These are phyloP conservation scores for Idaea aversata DNA, from an alignment of 2,888 invertebrate species.

Conservation along the genomic window DNA sequence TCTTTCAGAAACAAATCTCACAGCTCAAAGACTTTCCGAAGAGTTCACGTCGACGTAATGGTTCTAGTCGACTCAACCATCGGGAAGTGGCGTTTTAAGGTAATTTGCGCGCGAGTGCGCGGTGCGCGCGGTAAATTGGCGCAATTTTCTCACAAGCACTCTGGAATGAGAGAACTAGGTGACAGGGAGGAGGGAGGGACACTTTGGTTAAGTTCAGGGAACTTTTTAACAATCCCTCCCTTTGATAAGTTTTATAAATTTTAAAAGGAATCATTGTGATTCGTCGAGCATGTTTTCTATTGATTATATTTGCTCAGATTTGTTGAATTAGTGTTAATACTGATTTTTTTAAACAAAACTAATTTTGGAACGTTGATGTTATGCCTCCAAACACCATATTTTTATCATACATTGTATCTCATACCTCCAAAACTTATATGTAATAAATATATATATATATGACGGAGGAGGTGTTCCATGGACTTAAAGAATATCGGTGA, in stretches of 20 bases:
- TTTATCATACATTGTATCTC: no score
- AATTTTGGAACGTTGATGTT: no score
- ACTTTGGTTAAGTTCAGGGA: background rate
- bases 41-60: constrained; percentile 3
- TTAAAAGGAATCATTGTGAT: background rate
- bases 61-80: constrained; percentile 8
- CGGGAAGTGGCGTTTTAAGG: constrained; percentile 12
- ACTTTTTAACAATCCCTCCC: background rate
- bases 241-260: background rate
- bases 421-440: no score
- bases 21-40: background rate
- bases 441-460: no score
- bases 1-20: background rate
- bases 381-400: no score
- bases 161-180: background rate
- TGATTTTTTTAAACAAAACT: background rate
- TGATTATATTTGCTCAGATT: background rate
- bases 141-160: constrained; percentile 5
- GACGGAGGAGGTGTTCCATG: no score
- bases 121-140: constrained; percentile 20
- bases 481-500: no score
- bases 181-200: background rate
- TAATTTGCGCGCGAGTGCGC: constrained; percentile 27
- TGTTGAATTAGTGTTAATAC: background rate
- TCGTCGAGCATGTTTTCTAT: background rate